Evolutionary conservation across 2,113 vertebrate genomes (phyloP).

Genomic region (Cervus canadensis): DNA sequence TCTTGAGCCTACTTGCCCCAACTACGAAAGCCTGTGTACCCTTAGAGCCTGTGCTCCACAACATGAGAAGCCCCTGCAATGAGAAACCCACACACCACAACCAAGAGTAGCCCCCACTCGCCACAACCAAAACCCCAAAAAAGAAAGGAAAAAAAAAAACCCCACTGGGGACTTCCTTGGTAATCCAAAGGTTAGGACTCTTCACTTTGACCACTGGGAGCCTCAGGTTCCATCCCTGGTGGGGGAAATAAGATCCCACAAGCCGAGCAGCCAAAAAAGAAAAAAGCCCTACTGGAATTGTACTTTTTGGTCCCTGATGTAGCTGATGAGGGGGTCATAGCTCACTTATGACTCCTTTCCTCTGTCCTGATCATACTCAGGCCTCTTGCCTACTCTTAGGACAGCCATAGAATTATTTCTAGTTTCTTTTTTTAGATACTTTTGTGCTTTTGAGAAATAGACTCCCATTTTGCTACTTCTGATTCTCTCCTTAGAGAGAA

Average conservation of each 20-base stretch:
- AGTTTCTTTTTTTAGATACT: background rate
- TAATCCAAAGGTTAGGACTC: background rate
- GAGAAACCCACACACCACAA: background rate
- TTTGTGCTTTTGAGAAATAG: background rate
- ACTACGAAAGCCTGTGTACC: background rate
- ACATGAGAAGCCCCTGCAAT: background rate
- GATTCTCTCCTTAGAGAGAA: background rate
- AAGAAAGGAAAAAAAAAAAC: background rate
- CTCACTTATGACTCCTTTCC: background rate
- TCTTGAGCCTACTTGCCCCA: background rate
- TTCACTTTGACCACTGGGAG: background rate
- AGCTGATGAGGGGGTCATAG: background rate
- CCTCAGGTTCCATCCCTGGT: background rate
- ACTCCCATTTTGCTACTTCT: background rate
- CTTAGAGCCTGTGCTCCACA: background rate
- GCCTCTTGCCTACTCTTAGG: background rate
- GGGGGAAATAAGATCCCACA: background rate
- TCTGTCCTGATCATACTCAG: background rate
- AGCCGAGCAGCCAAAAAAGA: background rate
- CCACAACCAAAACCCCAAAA: background rate
- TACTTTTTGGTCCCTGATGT: no score
- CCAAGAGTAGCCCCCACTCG: background rate
- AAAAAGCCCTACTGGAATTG: background rate
- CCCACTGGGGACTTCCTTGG: background rate
- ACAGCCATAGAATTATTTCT: background rate